Percentiles rank a stretch among this genome's conserved stretches.
phyloP scores from a whole-genome alignment of 1,140 invertebrate species.

The Hypsibius dujardini region DNA sequence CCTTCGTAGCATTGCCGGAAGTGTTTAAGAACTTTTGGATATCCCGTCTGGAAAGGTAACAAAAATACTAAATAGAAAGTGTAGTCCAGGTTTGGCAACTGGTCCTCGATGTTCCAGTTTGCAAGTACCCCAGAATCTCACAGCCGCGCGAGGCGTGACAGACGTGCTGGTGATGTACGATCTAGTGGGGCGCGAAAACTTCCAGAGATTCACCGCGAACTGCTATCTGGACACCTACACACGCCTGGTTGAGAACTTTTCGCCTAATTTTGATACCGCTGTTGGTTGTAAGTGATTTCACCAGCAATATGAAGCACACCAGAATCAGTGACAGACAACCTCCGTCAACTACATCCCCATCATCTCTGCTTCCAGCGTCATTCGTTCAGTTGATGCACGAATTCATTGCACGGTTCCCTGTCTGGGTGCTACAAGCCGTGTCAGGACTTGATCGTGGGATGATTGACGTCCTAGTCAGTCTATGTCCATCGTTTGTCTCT shows the following conservation, averaged over 20 bases:
- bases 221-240: neutral
- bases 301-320: neutral
- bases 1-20: neutral
- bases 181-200: neutral
- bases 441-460: neutral
- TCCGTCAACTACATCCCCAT: neutral
- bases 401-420: neutral
- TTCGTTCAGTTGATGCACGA: neutral
- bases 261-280: neutral
- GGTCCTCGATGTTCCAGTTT: no score
- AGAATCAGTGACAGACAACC: neutral
- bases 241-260: neutral
- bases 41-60: neutral
- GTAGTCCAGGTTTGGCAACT: no score
- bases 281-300: neutral
- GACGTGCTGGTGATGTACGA: neutral
- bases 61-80: neutral
- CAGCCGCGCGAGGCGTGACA: neutral
- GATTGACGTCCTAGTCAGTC: neutral
- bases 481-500: no score
- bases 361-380: neutral
- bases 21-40: constrained; percentile 8
- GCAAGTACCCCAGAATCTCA: no score
- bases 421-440: neutral
- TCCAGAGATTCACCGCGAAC: neutral